A percentile compares a stretch with the other conserved stretches of the same genome.
Evolutionary conservation across 2,797 vertebrate species (phyloP).

Genomic region (Coluber constrictor): DNA sequence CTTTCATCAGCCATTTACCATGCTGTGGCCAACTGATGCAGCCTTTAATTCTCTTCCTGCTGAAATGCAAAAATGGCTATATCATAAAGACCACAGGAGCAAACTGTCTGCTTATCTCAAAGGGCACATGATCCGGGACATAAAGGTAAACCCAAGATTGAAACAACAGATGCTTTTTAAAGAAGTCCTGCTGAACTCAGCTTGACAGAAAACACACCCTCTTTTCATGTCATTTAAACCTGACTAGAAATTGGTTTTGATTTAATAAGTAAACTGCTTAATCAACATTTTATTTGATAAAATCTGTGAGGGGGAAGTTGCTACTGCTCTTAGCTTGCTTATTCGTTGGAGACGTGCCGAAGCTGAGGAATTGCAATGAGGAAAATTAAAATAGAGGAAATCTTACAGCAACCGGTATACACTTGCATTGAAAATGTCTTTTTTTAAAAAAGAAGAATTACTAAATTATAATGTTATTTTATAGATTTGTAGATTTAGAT

Average conservation of each 20-base stretch:
- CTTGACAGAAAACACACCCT: background rate
- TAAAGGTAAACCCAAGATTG: conserved; percentile 65
- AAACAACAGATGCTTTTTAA: background rate
- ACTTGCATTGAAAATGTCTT: background rate
- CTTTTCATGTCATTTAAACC: background rate
- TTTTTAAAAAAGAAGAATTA: background rate
- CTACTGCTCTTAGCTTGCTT: background rate
- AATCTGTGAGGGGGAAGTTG: background rate
- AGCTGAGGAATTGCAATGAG: background rate
- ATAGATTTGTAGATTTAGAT: background rate
- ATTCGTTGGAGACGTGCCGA: background rate
- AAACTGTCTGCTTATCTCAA: conserved; percentile 81
- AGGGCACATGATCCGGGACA: conserved; percentile 81
- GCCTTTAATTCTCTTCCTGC: conserved; percentile 76
- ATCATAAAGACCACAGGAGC: conserved; percentile 79
- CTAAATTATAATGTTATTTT: background rate
- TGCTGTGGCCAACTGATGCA: conserved; percentile 90
- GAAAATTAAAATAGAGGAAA: background rate
- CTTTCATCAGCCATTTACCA: conserved; percentile 82
- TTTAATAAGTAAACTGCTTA: background rate
- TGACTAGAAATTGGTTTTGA: background rate
- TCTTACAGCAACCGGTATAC: background rate
- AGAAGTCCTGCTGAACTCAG: too few species aligned
- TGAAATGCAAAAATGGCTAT: conserved; percentile 80
- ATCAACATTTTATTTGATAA: background rate